These are phyloP conservation scores for Petrolisthes manimaculis DNA, from an alignment of 2,888 invertebrate species.

Conservation along the genomic window DNA sequence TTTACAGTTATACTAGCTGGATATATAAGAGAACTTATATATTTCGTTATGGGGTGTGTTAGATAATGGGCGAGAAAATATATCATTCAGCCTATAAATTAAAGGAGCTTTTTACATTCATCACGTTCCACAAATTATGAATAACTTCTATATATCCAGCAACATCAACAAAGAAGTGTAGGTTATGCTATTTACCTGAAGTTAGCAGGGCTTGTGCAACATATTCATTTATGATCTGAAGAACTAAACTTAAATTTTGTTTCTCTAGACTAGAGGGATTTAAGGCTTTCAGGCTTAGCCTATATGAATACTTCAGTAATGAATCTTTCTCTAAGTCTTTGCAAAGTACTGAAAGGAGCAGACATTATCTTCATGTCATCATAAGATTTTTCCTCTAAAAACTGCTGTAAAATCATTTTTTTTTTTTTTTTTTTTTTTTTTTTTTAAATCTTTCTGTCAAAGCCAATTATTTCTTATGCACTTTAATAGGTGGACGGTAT, in stretches of 20 bases:
- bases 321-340: not conserved
- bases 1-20: no score
- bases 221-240: conserved; percentile 1
- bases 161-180: not conserved
- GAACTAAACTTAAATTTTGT: conserved; percentile 20
- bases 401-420: not conserved
- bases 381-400: not conserved
- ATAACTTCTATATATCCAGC: conserved; percentile 5
- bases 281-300: conserved; percentile 16
- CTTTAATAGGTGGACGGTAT: not conserved
- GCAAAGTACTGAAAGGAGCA: conserved; percentile 14
- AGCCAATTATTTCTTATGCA: conserved; percentile 4
- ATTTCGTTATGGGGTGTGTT: not conserved
- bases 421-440: not conserved
- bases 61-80: not conserved
- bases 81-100: not conserved
- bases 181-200: not conserved
- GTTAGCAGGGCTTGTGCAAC: conserved; percentile 12
- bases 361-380: not conserved
- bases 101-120: not conserved
- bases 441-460: not conserved
- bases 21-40: conserved; percentile 12
- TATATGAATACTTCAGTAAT: conserved; percentile 15
- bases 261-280: conserved; percentile 12
- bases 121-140: not conserved